Percentiles rank a stretch among this genome's conserved stretches.
phyloP scores from a whole-genome alignment of 2,797 vertebrate genomes.

The Chromobotia macracanthus region DNA sequence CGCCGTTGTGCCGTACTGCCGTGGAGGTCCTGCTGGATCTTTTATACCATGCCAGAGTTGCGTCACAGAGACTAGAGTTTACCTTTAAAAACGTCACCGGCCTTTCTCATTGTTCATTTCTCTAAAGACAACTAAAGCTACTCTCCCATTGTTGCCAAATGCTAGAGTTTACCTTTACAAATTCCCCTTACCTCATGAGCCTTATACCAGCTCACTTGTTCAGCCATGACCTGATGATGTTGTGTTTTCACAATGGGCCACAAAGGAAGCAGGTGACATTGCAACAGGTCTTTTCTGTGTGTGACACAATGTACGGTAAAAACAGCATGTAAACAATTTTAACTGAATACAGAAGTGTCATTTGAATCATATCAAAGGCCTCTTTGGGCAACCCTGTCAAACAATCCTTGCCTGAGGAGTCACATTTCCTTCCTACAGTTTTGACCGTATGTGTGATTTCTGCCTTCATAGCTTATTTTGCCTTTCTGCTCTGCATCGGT shows the following conservation, averaged over 20 bases:
- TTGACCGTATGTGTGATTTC: neutral
- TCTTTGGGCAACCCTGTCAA: neutral
- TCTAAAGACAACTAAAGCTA: constrained; percentile 67
- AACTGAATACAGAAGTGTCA: neutral
- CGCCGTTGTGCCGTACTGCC: constrained; percentile 55
- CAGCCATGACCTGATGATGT: constrained; percentile 69
- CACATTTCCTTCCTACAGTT: neutral
- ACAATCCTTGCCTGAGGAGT: neutral
- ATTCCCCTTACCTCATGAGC: constrained; percentile 49
- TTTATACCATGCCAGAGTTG: constrained; percentile 73
- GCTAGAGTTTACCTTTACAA: constrained; percentile 82
- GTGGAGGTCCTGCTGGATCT: constrained; percentile 52
- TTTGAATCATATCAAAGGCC: neutral
- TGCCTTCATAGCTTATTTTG: neutral
- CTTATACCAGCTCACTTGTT: constrained; percentile 58
- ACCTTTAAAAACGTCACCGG: constrained; percentile 71
- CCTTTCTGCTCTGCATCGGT: neutral
- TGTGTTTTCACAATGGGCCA: constrained; percentile 72
- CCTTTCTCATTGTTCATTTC: constrained; percentile 68
- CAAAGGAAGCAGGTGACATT: constrained; percentile 63
- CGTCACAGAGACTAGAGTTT: constrained; percentile 71
- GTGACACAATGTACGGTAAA: constrained; percentile 33
- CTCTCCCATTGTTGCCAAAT: constrained; percentile 59
- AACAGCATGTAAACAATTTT: constrained; percentile 36
- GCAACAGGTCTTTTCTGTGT: constrained; percentile 43